A percentile compares a stretch with the other conserved stretches of the same genome.
Conservation (phyloP, 2,888 invertebrate genomes). For the Dryomyza anilis region DNA sequence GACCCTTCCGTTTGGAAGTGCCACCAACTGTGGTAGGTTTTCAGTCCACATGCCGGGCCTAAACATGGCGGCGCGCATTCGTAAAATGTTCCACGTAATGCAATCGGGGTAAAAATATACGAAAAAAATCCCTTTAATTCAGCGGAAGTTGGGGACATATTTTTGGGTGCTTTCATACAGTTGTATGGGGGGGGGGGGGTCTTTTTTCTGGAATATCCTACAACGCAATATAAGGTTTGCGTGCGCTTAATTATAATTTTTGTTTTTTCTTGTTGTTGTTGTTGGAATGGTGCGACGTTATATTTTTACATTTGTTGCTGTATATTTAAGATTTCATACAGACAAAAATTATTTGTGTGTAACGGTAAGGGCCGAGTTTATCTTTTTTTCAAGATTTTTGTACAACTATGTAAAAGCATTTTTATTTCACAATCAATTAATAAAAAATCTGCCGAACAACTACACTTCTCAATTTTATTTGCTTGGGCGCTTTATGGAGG, state of each 20-base stretch:
- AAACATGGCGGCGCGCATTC: neutral
- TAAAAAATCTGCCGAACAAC: too few relatives aligned
- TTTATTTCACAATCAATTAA: too few relatives aligned
- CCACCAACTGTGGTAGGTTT: neutral
- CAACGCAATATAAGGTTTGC: conserved; percentile 32
- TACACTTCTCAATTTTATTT: too few relatives aligned
- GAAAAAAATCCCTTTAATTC: conserved; percentile 1
- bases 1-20: conserved; percentile 39
- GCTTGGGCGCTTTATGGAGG: too few relatives aligned
- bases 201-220: conserved; percentile 1
- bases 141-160: neutral
- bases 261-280: conserved; percentile 11
- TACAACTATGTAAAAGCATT: too few relatives aligned
- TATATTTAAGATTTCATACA: conserved; percentile 12
- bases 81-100: conserved; percentile 13
- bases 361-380: conserved; percentile 2
- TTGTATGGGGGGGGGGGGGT: neutral
- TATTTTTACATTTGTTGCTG: conserved; percentile 29
- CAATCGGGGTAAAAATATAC: neutral
- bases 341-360: neutral
- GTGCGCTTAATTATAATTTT: conserved; percentile 32
- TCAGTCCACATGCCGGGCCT: neutral
- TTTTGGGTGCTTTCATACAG: neutral
- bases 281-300: conserved; percentile 7
- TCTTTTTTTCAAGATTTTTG: conserved; percentile 18